phyloP scores from a whole-genome alignment of 2,113 vertebrate species.

The Willisornis vidua region DNA sequence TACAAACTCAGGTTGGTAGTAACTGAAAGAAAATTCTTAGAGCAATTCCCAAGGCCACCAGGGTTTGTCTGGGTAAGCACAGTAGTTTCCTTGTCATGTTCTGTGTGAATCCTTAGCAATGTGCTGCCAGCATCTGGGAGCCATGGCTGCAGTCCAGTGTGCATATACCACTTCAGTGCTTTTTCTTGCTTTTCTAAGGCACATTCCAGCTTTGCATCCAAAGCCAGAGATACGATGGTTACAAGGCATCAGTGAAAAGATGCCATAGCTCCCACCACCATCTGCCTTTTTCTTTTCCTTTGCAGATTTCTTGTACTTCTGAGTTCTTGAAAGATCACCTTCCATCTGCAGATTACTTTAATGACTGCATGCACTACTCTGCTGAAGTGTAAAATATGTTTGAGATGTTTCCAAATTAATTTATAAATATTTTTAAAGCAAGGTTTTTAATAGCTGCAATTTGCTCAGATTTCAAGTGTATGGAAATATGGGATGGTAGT shows the following conservation, averaged over 20 bases:
- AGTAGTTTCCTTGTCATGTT: not conserved
- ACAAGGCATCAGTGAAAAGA: not conserved
- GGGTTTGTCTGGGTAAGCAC: not conserved
- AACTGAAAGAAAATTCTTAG: not conserved
- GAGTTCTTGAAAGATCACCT: not conserved
- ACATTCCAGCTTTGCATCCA: not conserved
- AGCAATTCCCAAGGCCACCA: not conserved
- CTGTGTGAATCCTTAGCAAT: not conserved
- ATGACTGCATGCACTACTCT: not conserved
- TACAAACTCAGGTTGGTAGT: not conserved
- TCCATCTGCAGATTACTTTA: not conserved
- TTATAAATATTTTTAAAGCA: not conserved
- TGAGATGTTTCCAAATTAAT: not conserved
- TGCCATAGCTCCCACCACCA: not conserved
- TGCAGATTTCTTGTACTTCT: not conserved
- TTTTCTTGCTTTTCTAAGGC: not conserved
- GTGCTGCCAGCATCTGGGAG: not conserved
- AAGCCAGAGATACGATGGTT: fast-evolving
- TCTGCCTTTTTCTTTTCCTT: not conserved
- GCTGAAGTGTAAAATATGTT: not conserved
- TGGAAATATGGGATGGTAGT: not conserved
- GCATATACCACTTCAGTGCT: fast-evolving
- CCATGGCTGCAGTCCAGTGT: fast-evolving
- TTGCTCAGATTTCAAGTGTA: not conserved
- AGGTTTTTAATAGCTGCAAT: not conserved